Percentiles rank a stretch among this genome's conserved stretches.
Conservation (phyloP, 2,797 vertebrate genomes). For the Sebastes itinus region DNA sequence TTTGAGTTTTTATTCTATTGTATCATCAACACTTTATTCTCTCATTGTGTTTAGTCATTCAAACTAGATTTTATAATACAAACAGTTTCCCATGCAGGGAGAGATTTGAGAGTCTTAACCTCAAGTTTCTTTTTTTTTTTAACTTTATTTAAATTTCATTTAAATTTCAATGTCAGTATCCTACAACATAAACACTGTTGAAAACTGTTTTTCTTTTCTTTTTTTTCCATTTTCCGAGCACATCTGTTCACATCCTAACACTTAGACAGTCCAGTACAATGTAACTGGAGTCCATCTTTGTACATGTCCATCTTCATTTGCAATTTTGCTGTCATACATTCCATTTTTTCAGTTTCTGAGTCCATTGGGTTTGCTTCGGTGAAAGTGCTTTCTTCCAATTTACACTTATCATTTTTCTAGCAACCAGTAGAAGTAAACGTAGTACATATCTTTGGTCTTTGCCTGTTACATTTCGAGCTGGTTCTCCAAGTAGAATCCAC, state of each 20-base stretch:
- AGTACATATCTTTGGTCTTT: background rate
- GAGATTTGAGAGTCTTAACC: background rate
- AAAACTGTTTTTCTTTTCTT: too few relatives aligned
- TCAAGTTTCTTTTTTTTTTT: background rate
- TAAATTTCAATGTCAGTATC: too few relatives aligned
- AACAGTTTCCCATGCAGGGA: background rate
- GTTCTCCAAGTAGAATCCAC: background rate
- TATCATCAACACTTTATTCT: background rate
- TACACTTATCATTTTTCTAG: background rate
- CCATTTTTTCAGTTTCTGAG: background rate
- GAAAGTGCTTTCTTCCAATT: background rate
- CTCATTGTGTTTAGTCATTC: background rate
- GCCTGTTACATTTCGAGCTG: background rate
- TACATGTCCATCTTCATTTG: too few relatives aligned
- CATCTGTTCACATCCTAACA: too few relatives aligned
- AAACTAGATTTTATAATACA: background rate
- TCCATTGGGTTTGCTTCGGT: background rate
- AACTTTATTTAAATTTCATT: too few relatives aligned
- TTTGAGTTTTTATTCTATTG: background rate
- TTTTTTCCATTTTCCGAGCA: too few relatives aligned
- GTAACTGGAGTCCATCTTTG: accelerated
- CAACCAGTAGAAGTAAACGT: background rate
- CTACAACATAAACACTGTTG: too few relatives aligned
- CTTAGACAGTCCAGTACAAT: too few relatives aligned
- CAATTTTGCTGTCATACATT: too few relatives aligned